phyloP scores from a whole-genome alignment of 1,140 invertebrate genomes.

The Drosophila oshimai region DNA sequence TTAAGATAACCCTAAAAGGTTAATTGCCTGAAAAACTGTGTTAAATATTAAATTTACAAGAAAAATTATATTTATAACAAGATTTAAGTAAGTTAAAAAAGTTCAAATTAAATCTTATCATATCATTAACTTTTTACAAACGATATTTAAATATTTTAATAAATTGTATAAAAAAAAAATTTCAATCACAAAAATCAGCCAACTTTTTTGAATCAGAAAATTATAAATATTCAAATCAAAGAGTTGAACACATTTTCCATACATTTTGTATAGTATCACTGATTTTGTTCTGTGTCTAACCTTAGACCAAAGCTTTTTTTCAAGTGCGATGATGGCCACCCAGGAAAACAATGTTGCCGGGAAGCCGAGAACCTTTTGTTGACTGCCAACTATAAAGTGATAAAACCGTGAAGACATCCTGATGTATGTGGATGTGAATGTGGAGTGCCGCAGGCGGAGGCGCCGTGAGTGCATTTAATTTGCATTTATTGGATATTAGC shows the following conservation, averaged over 20 bases:
- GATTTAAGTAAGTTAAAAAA: too few species aligned
- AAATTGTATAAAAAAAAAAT: too few species aligned
- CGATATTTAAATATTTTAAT: too few species aligned
- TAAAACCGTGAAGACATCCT: conserved; percentile 57
- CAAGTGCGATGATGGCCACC: conserved; percentile 22
- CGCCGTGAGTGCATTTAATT: conserved; percentile 64
- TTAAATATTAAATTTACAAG: too few species aligned
- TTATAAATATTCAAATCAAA: not conserved
- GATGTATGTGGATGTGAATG: conserved; percentile 18
- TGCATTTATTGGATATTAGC: conserved; percentile 66
- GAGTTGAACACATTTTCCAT: not conserved
- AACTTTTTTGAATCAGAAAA: too few species aligned
- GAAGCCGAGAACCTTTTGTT: conserved; percentile 34
- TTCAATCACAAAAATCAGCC: too few species aligned
- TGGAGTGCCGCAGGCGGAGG: conserved; percentile 10
- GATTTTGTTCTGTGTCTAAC: not conserved
- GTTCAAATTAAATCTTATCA: too few species aligned
- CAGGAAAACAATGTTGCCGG: conserved; percentile 52
- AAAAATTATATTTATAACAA: too few species aligned
- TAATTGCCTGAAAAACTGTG: too few species aligned
- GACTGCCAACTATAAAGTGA: conserved; percentile 59
- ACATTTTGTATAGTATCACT: not conserved
- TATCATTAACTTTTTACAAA: too few species aligned
- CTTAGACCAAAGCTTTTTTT: not conserved
- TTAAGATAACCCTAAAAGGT: too few species aligned